These are phyloP conservation scores for Pseudolaguvia tuberculata DNA, from an alignment of 2,113 vertebrate species.

Conservation along the genomic window DNA sequence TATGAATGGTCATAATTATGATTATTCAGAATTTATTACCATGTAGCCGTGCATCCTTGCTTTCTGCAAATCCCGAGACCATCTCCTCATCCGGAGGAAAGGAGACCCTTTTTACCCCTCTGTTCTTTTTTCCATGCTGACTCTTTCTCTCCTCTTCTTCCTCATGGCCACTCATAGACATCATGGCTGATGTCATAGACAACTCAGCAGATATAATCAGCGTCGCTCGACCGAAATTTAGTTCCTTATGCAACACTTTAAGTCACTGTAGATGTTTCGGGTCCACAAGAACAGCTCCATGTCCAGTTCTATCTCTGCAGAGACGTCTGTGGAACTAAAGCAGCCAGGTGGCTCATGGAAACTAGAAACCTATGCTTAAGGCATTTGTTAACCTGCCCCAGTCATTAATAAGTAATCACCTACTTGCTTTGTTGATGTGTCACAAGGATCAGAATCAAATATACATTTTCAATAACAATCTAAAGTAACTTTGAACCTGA, in stretches of 20 bases:
- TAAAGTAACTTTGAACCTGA: not conserved
- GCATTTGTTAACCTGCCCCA: constrained; percentile 53
- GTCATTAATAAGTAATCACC: constrained; percentile 67
- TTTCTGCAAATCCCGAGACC: constrained; percentile 66
- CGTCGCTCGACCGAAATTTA: not conserved
- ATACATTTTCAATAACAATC: not conserved
- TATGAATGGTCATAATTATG: not conserved
- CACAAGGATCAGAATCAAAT: constrained; percentile 60
- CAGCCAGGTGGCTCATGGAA: constrained; percentile 32
- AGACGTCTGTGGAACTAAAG: constrained; percentile 1
- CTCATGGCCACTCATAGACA: constrained; percentile 41
- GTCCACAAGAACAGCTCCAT: not conserved
- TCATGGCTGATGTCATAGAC: too few species aligned
- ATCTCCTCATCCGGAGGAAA: constrained; percentile 70
- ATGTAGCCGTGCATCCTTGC: constrained; percentile 37
- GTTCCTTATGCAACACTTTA: too few species aligned
- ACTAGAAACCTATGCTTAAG: constrained; percentile 39
- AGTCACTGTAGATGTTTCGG: not conserved
- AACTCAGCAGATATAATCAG: not conserved
- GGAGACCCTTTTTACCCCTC: constrained; percentile 62
- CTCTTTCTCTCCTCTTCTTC: constrained; percentile 17
- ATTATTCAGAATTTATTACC: constrained; percentile 52
- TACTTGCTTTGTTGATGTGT: constrained; percentile 53
- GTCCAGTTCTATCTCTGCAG: not conserved
- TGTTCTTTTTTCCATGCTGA: constrained; percentile 47